Percentiles rank a stretch among this genome's conserved stretches.
These are phyloP conservation scores for Yponomeuta sedellus DNA, from an alignment of 2,888 invertebrate genomes.

Conservation along the genomic window DNA sequence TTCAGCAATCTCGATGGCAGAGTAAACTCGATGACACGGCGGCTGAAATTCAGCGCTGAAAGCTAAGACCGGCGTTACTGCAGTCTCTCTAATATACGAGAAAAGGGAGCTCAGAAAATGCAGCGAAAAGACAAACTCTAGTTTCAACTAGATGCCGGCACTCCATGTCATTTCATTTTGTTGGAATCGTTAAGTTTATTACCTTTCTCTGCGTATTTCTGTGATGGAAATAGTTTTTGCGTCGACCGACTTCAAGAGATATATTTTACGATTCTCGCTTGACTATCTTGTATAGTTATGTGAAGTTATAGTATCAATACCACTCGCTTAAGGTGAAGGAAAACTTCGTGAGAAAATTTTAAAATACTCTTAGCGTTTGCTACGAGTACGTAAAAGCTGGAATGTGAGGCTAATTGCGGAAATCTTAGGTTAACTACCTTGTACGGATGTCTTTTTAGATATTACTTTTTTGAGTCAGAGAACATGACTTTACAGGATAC, in stretches of 20 bases:
- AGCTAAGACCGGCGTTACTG: neutral
- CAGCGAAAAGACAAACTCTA: neutral
- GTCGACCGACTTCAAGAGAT: neutral
- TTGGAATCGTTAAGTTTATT: constrained; percentile 1
- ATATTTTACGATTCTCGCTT: no score
- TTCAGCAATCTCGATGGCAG: neutral
- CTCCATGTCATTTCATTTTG: neutral
- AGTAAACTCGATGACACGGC: neutral
- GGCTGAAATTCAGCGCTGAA: neutral
- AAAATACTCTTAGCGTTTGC: no score
- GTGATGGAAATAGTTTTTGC: neutral
- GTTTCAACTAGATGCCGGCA: neutral
- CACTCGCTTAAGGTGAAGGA: no score
- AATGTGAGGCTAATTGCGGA: no score
- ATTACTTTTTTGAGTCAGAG: no score
- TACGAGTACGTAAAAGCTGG: no score
- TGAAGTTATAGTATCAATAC: no score
- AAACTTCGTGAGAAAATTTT: no score
- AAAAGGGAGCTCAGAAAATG: neutral
- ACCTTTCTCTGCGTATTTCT: neutral
- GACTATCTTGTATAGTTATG: no score
- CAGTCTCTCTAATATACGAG: neutral
- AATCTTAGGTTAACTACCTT: no score
- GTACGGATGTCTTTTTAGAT: no score
- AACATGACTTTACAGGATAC: no score